These are phyloP conservation scores for Rhinolophus sinicus DNA, from an alignment of 2,113 vertebrate genomes.

Conservation along the genomic window DNA sequence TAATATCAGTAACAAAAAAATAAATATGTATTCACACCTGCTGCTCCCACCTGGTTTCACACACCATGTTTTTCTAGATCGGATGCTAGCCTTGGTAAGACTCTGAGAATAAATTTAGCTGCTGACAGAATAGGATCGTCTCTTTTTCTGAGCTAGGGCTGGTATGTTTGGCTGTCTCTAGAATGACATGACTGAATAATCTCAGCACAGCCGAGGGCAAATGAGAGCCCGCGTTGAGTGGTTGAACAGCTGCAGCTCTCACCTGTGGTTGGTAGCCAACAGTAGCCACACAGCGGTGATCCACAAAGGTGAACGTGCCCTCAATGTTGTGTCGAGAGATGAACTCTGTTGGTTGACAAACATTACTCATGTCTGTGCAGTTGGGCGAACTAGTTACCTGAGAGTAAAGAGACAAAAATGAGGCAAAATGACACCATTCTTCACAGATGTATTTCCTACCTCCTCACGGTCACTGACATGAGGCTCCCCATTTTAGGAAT, in stretches of 20 bases:
- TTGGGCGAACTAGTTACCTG: conserved; percentile 96
- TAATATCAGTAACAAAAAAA: conserved; percentile 5
- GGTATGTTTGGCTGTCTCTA: neutral
- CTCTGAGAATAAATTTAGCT: neutral
- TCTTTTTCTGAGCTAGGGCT: neutral
- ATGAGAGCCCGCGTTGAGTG: neutral
- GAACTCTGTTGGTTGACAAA: conserved; percentile 95
- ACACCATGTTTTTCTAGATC: neutral
- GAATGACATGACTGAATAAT: neutral
- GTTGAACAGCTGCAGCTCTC: neutral
- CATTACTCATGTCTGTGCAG: conserved; percentile 90
- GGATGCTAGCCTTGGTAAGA: neutral
- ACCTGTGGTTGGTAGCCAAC: conserved; percentile 98
- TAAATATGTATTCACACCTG: neutral
- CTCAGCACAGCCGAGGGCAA: neutral
- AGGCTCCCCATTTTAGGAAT: neutral
- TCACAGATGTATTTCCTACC: neutral
- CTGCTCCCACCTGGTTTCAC: neutral
- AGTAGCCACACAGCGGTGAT: conserved; percentile 94
- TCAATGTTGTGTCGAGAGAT: conserved; percentile 96
- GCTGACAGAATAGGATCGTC: neutral
- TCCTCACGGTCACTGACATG: neutral
- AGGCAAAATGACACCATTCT: neutral
- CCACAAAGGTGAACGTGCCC: conserved; percentile 95
- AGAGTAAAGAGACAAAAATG: neutral